A percentile compares a stretch with the other conserved stretches of the same genome.
Conservation (phyloP, 1,140 invertebrate species). For the Cheumatopsyche charites region DNA sequence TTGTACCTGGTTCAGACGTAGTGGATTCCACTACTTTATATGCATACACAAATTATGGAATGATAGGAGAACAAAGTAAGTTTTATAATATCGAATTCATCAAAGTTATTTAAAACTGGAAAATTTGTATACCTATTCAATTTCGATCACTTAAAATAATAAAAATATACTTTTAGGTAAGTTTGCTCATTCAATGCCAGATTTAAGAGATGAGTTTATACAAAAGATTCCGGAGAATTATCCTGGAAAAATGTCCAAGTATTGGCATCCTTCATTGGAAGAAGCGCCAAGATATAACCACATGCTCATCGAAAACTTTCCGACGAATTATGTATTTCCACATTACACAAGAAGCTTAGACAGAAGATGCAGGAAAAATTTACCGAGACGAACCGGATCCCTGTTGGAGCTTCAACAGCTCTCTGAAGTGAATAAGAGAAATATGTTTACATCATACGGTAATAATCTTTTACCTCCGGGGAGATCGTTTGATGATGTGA, state of each 20-base stretch:
- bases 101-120: too few species aligned
- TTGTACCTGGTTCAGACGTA: slow-evolving; percentile 54
- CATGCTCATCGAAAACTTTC: slow-evolving; percentile 32
- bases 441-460: slow-evolving; percentile 46
- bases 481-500: slow-evolving; percentile 47
- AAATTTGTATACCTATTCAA: neutral
- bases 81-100: slow-evolving; percentile 5
- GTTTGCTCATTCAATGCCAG: slow-evolving; percentile 63
- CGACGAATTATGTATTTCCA: slow-evolving; percentile 44
- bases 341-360: slow-evolving; percentile 47
- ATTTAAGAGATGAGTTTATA: slow-evolving; percentile 53
- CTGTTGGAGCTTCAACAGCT: slow-evolving; percentile 43
- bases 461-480: slow-evolving; percentile 43
- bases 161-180: slow-evolving; percentile 57
- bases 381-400: slow-evolving; percentile 31
- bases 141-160: neutral
- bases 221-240: slow-evolving; percentile 44
- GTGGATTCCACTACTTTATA: slow-evolving; percentile 42
- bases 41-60: slow-evolving; percentile 60
- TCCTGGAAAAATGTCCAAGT: slow-evolving; percentile 48
- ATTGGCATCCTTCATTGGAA: slow-evolving; percentile 45
- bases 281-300: slow-evolving; percentile 21
- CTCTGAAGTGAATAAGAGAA: slow-evolving; percentile 45
- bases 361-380: slow-evolving; percentile 44
- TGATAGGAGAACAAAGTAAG: slow-evolving; percentile 57